Evolutionary conservation across 1,140 invertebrate species (phyloP), one percentile per base, ranked within the genome.

Genomic region (Eueides isabella): DNA sequence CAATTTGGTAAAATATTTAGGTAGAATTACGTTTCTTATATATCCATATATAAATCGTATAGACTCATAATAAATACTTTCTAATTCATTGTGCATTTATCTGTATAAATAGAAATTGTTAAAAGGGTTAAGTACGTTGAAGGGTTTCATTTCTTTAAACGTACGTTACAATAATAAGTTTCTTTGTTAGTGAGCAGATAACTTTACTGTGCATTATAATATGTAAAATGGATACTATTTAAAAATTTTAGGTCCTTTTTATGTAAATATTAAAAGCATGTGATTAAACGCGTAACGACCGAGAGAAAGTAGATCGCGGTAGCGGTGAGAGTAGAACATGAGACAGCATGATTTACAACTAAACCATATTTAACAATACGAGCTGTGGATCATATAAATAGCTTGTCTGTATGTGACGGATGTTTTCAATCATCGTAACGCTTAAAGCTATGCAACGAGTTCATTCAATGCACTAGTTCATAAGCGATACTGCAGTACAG

Each of bases 371-470:
- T 66, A 72, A 63, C 61, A 31, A 63, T 31, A 55, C 48, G 19
- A 55, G 71, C 65, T 72, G 63, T 41, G 28, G 67, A 61, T 74
- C 68, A 55, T 23, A 75, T 65, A 67, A 38, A 55, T 71, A 67
- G 74, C 76, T 74, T 72, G 74, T 71, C 67, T 75, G 63, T 35
- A 48, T 74, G 62, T 71, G 68, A 62, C 74, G 78, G 78, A 79
- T 79, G 78, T 65, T 74, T 35, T 44, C 78, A 79, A 76, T 79
- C 78, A 79, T 62, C 33, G 68, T 61, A 61, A 70, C 68, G 61
- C 61, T 63, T n/a, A 63, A 19, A 63, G 61, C 23, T 26, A 62
- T 63, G 31, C 68, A 61, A 35, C 30, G 33, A 30, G 67, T 69
- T 61, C 11, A 55, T 69, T 69, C 48, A 69, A 61, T 69, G 67